A percentile compares a stretch with the other conserved stretches of the same genome.
These are phyloP conservation scores for Coregonus suidteri DNA, from an alignment of 2,797 vertebrate genomes.

Conservation along the genomic window DNA sequence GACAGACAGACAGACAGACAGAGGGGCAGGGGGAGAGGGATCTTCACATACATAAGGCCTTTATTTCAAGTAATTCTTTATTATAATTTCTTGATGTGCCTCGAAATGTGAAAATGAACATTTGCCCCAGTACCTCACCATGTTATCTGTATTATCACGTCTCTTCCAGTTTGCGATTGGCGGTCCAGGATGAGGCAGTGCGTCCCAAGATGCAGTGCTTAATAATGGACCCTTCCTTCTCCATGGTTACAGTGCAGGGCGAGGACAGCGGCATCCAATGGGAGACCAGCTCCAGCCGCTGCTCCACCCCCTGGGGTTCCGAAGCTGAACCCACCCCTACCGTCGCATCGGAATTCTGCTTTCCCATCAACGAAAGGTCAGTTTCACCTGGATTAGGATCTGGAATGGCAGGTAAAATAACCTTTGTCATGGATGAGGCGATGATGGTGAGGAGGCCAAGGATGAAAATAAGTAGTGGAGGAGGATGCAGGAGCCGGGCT, in stretches of 20 bases:
- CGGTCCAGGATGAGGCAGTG: constrained; percentile 79
- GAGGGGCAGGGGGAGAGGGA: not conserved
- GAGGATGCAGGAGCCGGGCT: constrained; percentile 36
- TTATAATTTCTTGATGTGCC: not conserved
- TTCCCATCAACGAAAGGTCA: constrained; percentile 16
- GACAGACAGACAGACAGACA: not conserved
- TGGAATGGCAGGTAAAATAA: constrained; percentile 81
- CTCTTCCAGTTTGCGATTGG: constrained; percentile 80
- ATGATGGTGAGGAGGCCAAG: constrained; percentile 77
- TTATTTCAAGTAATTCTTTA: not conserved
- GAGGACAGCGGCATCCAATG: constrained; percentile 93
- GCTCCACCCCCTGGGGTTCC: constrained; percentile 85
- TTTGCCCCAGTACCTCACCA: not conserved
- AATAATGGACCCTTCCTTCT: constrained; percentile 90
- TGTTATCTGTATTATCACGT: constrained; percentile 32
- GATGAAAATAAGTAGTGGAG: constrained; percentile 46
- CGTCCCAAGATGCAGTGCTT: constrained; percentile 89
- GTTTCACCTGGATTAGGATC: constrained; percentile 66
- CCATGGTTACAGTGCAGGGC: constrained; percentile 90
- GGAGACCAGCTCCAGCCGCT: constrained; percentile 86
- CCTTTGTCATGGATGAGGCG: constrained; percentile 88
- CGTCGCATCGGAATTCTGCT: constrained; percentile 66
- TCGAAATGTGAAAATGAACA: not conserved
- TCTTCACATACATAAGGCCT: not conserved
- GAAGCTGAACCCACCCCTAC: constrained; percentile 72